Evolutionary conservation across 2,113 vertebrate genomes (phyloP).

Genomic region (Capricornis sumatraensis): DNA sequence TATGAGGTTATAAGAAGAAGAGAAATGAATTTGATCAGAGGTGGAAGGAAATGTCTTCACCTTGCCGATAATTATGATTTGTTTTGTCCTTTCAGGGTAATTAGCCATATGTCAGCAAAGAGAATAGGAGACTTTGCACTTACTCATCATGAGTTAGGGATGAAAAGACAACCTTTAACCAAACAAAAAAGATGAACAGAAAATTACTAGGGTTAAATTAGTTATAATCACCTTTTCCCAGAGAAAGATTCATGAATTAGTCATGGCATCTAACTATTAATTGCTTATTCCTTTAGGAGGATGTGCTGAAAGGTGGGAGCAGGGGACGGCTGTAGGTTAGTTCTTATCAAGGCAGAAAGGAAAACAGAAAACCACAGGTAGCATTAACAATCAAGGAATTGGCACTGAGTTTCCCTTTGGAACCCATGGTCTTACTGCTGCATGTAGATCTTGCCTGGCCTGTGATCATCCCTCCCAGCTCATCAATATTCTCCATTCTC

Average conservation of each 20-base stretch:
- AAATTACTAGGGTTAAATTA: constrained; percentile 2
- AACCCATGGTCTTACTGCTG: background rate
- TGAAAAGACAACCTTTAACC: constrained; percentile 14
- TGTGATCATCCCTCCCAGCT: accelerated
- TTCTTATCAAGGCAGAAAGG: background rate
- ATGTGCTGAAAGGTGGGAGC: background rate
- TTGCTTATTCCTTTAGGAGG: background rate
- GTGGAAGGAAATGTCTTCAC: constrained; percentile 32
- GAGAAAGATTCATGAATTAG: constrained; percentile 5
- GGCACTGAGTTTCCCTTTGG: background rate
- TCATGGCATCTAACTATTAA: background rate
- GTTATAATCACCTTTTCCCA: background rate
- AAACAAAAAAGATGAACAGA: background rate
- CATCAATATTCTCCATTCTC: background rate
- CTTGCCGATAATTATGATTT: constrained; percentile 59
- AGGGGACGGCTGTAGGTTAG: background rate
- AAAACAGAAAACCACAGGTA: background rate
- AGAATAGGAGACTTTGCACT: constrained; percentile 20
- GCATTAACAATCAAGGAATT: background rate
- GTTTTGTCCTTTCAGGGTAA: constrained; percentile 48
- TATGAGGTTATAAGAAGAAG: constrained; percentile 50
- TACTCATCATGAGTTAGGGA: background rate
- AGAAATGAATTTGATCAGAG: constrained; percentile 52
- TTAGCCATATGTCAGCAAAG: constrained; percentile 50
- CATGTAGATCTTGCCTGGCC: background rate